A percentile compares a stretch with the other conserved stretches of the same genome.
phyloP scores from a whole-genome alignment of 2,113 vertebrate species.

The Ictalurus punctatus region DNA sequence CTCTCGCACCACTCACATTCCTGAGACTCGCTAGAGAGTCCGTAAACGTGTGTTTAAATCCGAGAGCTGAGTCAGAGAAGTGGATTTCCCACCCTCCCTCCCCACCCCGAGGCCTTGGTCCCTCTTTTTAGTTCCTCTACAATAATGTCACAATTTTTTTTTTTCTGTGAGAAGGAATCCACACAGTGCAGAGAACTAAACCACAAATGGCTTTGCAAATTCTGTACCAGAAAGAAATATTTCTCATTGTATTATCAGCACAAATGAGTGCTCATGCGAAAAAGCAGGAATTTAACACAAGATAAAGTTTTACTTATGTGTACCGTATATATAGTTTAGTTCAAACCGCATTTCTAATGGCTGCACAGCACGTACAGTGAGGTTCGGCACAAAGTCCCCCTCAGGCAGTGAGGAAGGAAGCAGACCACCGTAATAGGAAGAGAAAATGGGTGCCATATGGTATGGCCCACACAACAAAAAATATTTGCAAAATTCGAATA shows the following conservation, averaged over 20 bases:
- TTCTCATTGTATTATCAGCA: neutral
- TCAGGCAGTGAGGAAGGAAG: conserved; percentile 2
- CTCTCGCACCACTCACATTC: conserved; percentile 38
- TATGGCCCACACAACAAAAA: neutral
- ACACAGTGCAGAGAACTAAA: conserved; percentile 24
- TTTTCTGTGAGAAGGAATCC: conserved; percentile 20
- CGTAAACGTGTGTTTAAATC: conserved; percentile 39
- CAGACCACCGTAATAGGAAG: conserved; percentile 5
- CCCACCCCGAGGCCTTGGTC: neutral
- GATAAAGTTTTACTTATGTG: neutral
- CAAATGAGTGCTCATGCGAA: neutral
- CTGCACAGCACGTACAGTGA: neutral
- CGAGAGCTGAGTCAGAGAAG: conserved; percentile 44
- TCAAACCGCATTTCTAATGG: neutral
- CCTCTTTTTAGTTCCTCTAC: conserved; percentile 4
- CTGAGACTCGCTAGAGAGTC: conserved; percentile 30
- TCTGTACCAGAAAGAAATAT: neutral
- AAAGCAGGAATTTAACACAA: neutral
- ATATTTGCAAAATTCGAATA: neutral
- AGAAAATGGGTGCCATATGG: conserved; percentile 25
- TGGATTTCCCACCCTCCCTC: conserved; percentile 19
- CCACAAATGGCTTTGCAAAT: neutral
- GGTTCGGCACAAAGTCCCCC: neutral
- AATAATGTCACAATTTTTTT: conserved; percentile 37
- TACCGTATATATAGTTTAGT: neutral